Percentiles rank a stretch among this genome's conserved stretches.
Evolutionary conservation across 2,797 vertebrate species (phyloP).

Genomic region (Miichthys miiuy): DNA sequence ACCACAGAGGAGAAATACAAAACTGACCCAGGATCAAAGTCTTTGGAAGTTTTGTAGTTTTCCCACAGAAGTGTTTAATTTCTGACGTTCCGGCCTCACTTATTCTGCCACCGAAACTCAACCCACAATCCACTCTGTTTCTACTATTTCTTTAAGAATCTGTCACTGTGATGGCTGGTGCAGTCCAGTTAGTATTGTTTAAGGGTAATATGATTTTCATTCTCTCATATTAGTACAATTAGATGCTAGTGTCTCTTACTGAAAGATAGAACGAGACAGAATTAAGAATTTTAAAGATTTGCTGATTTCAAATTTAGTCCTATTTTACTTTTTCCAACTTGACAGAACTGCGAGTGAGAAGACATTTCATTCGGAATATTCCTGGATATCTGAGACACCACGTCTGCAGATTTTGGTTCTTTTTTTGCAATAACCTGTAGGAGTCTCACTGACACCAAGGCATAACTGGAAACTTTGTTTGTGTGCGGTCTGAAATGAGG

Average conservation of each 20-base stretch:
- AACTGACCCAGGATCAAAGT: slow-evolving; percentile 57
- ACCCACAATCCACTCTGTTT: slow-evolving; percentile 14
- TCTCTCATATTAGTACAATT: background rate
- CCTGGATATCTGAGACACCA: too few relatives aligned
- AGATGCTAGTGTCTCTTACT: background rate
- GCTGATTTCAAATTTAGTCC: too few relatives aligned
- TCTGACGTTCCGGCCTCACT: slow-evolving; percentile 24
- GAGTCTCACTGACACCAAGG: too few relatives aligned
- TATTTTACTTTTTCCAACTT: too few relatives aligned
- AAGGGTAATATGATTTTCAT: background rate
- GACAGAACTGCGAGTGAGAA: too few relatives aligned
- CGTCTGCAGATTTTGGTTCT: too few relatives aligned
- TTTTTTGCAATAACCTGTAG: too few relatives aligned
- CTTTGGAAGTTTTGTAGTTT: slow-evolving; percentile 31
- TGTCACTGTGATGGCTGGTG: background rate
- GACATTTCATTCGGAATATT: too few relatives aligned
- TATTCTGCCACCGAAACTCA: background rate
- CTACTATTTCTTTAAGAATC: background rate
- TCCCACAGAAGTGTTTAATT: slow-evolving; percentile 52
- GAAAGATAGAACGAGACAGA: background rate
- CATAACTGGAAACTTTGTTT: too few relatives aligned
- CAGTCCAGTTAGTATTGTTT: background rate
- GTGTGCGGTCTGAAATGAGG: too few relatives aligned
- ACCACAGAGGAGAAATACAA: slow-evolving; percentile 55
- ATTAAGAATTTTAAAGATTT: background rate